Conservation (phyloP, 2,113 vertebrate genomes). For the Geococcyx californianus region DNA sequence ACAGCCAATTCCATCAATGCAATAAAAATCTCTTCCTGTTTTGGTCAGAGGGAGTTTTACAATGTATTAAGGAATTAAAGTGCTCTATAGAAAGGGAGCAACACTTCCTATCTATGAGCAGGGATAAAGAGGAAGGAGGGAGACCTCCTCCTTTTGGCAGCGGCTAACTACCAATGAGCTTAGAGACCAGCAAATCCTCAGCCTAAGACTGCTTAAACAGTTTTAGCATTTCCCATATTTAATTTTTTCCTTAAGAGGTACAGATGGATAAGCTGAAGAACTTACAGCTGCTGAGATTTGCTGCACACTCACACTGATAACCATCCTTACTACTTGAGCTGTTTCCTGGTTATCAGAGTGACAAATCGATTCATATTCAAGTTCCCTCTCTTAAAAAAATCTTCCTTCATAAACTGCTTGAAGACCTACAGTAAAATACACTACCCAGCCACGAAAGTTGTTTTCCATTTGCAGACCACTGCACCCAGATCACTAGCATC, state of each 20-base stretch:
- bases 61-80: background rate
- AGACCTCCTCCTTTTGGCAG: background rate
- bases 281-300: background rate
- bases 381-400: background rate
- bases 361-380: background rate
- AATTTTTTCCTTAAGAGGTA: background rate
- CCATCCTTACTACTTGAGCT: background rate
- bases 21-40: background rate
- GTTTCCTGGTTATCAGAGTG: background rate
- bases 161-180: background rate
- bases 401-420: background rate
- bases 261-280: background rate
- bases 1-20: background rate
- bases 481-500: background rate
- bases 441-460: background rate
- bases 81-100: background rate
- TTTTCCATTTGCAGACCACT: background rate
- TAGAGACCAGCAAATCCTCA: background rate
- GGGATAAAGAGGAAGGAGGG: background rate
- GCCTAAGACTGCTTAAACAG: slow-evolving; percentile 17
- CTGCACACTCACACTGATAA: background rate
- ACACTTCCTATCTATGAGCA: background rate
- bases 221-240: background rate
- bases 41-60: background rate
- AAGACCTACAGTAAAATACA: background rate